These are phyloP conservation scores for Aphidoletes aphidimyza DNA, from an alignment of 2,888 invertebrate species.

Conservation along the genomic window DNA sequence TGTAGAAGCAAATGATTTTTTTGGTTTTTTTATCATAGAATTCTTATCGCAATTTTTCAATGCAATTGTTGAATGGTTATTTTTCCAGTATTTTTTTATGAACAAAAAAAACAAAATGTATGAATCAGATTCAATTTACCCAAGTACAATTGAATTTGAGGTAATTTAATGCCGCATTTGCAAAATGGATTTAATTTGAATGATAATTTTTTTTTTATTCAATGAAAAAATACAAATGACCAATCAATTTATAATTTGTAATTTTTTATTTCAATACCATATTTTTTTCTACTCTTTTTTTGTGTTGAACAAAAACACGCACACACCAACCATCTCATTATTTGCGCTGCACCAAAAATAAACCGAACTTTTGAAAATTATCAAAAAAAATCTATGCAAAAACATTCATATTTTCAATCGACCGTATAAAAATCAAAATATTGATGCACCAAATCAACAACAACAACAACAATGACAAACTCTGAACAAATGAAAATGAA, in stretches of 20 bases:
- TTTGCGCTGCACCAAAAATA: constrained; percentile 52
- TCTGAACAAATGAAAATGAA: neutral
- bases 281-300: constrained; percentile 31
- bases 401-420: constrained; percentile 36
- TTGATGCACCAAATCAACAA: constrained; percentile 2
- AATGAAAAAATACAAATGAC: constrained; percentile 10
- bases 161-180: neutral
- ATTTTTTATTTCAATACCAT: neutral
- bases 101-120: no score
- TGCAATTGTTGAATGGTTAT: neutral
- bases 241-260: constrained; percentile 21
- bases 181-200: neutral
- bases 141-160: neutral
- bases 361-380: no score
- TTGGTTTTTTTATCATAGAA: no score
- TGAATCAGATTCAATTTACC: no score
- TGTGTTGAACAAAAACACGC: neutral
- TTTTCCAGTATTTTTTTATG: neutral
- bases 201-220: neutral
- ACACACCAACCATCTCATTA: constrained; percentile 32
- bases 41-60: neutral
- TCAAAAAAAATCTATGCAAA: constrained; percentile 8
- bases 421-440: constrained; percentile 47
- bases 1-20: no score
- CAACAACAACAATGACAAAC: neutral